Evolutionary conservation across 2,113 vertebrate genomes (phyloP), one percentile per base, ranked within the genome.

Genomic region (Solenodon paradoxus): DNA sequence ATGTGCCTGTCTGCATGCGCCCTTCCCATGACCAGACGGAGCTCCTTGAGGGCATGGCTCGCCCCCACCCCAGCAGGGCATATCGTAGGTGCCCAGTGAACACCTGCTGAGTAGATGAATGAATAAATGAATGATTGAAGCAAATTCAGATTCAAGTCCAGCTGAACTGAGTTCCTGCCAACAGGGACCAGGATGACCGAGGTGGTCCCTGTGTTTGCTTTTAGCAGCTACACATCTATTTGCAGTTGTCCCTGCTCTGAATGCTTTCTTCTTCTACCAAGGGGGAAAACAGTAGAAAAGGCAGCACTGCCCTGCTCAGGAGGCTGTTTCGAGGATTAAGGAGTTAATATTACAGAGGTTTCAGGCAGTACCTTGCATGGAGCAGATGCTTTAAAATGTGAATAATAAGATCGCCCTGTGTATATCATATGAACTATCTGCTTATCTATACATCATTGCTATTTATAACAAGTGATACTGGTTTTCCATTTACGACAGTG

Each of bases 161-260:
- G 40, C 0, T 6, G 1, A 19, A 24, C 30, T 12, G 57, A 30
- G 51, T 9, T 11, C 61, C 53, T 0, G 8, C 15, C 32, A 30
- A 4, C 0, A 0, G 12, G 42, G 24, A 0, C 45, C 45, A 10
- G 66, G 51, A 6, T 2, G 15, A 17, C 1, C 0, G 4, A 57
- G 28, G 38, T 7, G 22, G 30, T 2, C 28, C 30, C 24, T 13
- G 49, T 5, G 61, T 78, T 38, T 7, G 13, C 13, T 38, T 61
- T 71, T 12, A 10, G 63, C 1, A 38, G 77, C 4, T 38, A 75
- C 0, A 9, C 2, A 66, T 57, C 40, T 53, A 16, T 47, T 68
- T 61, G 10, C 2, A 69, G 40, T 26, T 3, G 35, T 40, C 3
- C 3, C 16, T 30, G 38, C 15, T 24, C 49, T 11, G 38, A 78